phyloP scores from a whole-genome alignment of 2,113 vertebrate genomes.

The Lepisosteus osseus region DNA sequence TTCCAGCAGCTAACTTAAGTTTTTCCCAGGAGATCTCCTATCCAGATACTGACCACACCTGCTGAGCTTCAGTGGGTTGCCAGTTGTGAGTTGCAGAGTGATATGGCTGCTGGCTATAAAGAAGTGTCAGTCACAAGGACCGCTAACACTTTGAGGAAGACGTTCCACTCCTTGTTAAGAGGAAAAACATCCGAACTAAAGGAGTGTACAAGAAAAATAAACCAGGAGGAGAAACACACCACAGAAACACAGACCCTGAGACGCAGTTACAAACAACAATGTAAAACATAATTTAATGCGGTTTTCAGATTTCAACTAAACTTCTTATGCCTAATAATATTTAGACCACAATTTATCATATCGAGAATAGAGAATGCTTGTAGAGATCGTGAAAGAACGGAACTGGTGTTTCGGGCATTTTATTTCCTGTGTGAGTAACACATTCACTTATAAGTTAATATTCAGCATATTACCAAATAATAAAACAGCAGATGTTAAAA shows the following conservation, averaged over 20 bases:
- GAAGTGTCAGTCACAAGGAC: no score
- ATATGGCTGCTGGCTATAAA: no score
- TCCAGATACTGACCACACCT: no score
- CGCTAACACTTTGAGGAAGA: no score
- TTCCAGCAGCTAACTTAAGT: no score
- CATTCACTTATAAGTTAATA: conserved; percentile 16
- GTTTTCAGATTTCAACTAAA: conserved; percentile 13
- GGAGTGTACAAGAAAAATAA: no score
- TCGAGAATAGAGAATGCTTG: conserved; percentile 32
- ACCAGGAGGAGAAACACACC: background rate
- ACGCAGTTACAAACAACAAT: conserved; percentile 27
- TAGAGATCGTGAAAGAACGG: conserved; percentile 16
- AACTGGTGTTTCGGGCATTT: conserved; percentile 28
- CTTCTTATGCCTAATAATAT: conserved; percentile 26
- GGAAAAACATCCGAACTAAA: no score
- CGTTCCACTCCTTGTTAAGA: no score
- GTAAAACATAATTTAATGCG: background rate
- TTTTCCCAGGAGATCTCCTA: no score
- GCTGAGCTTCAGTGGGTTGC: no score
- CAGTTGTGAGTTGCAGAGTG: no score
- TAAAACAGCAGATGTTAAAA: no score
- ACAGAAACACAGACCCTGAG: conserved; percentile 9
- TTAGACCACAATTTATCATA: conserved; percentile 53
- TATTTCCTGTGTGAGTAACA: conserved; percentile 20
- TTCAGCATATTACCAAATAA: background rate